These are phyloP conservation scores for Etheostoma nigrum DNA, from an alignment of 2,797 vertebrate species.

Conservation along the genomic window DNA sequence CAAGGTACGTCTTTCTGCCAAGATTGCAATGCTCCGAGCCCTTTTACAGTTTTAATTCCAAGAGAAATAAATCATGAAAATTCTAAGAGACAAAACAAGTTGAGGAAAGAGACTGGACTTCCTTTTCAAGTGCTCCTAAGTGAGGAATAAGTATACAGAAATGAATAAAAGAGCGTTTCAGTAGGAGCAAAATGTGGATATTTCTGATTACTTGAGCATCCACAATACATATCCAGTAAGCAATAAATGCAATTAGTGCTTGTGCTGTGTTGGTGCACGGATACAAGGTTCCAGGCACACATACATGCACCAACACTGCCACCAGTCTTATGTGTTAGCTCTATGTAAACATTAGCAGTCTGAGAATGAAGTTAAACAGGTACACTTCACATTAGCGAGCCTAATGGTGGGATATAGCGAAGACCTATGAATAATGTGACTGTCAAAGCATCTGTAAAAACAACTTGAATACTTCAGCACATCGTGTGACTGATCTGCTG, in stretches of 20 bases:
- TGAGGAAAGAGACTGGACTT: slow-evolving; percentile 29
- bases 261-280: neutral
- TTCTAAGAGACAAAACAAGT: slow-evolving; percentile 39
- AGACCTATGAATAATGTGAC: slow-evolving; percentile 50
- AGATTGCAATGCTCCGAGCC: neutral
- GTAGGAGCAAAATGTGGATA: slow-evolving; percentile 21
- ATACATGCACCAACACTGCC: neutral
- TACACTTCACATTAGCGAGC: slow-evolving; percentile 35
- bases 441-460: slow-evolving; percentile 62
- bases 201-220: slow-evolving; percentile 33
- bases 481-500: slow-evolving; percentile 53
- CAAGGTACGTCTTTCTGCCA: slow-evolving; percentile 7
- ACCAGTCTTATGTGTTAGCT: neutral
- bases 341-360: slow-evolving; percentile 28
- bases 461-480: slow-evolving; percentile 21
- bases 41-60: slow-evolving; percentile 28
- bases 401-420: slow-evolving; percentile 40
- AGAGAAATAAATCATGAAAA: slow-evolving; percentile 65
- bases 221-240: slow-evolving; percentile 21
- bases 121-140: slow-evolving; percentile 41
- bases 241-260: slow-evolving; percentile 12
- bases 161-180: slow-evolving; percentile 23
- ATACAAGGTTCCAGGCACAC: slow-evolving; percentile 11
- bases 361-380: slow-evolving; percentile 30
- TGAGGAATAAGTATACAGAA: slow-evolving; percentile 36